These are phyloP conservation scores for Creontiades dilutus DNA, from an alignment of 2,888 invertebrate genomes.

Conservation along the genomic window DNA sequence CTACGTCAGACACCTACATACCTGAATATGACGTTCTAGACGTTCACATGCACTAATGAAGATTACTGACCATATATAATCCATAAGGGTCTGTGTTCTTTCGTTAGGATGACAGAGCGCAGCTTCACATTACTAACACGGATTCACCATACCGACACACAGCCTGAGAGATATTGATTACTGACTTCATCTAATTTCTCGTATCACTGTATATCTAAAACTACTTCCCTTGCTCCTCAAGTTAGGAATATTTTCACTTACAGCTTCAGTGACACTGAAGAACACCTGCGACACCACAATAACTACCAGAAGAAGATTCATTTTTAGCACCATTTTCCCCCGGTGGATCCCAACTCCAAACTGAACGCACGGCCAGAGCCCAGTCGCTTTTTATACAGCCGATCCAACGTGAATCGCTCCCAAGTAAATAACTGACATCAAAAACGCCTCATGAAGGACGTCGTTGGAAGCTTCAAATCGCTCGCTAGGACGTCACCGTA, in stretches of 20 bases:
- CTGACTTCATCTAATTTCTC: no score
- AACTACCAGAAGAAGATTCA: background rate
- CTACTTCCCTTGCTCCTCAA: no score
- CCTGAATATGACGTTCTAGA: no score
- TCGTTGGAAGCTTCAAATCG: background rate
- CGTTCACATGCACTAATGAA: no score
- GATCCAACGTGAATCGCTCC: background rate
- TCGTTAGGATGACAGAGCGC: no score
- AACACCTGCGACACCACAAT: conserved; percentile 28
- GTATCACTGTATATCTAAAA: no score
- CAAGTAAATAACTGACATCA: conserved; percentile 39
- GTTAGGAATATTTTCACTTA: background rate
- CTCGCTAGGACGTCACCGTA: background rate
- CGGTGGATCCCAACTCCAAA: background rate
- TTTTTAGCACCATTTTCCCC: conserved; percentile 21
- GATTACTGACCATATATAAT: no score
- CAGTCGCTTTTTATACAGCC: conserved; percentile 14
- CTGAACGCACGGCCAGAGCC: background rate
- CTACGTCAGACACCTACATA: no score
- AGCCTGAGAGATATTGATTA: no score
- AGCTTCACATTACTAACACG: no score
- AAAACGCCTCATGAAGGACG: conserved; percentile 20
- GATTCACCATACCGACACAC: no score
- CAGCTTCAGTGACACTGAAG: conserved; percentile 24
- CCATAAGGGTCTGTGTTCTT: no score